Conservation (phyloP, 2,888 invertebrate species). For the Sarcophaga variegata region DNA sequence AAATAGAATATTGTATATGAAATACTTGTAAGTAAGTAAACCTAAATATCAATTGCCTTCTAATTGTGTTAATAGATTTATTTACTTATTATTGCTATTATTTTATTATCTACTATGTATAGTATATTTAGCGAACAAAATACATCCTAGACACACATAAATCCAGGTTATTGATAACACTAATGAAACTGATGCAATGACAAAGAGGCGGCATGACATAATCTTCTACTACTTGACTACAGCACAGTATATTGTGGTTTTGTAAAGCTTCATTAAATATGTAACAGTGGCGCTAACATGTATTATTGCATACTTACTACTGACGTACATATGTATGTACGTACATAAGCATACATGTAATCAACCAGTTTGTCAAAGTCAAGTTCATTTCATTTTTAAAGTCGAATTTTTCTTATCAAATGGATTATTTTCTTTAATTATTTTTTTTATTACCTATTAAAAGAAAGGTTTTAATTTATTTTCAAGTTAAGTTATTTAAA, state of each 20-base stretch:
- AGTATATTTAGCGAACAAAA: slow-evolving; percentile 21
- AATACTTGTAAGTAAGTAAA: not conserved
- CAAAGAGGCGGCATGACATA: not conserved
- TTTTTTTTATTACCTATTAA: no score
- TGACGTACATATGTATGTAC: no score
- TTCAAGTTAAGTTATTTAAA: no score
- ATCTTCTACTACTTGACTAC: not conserved
- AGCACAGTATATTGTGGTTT: slow-evolving; percentile 35
- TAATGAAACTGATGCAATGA: not conserved
- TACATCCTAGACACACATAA: slow-evolving; percentile 51
- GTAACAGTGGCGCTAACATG: slow-evolving; percentile 13
- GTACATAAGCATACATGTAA: no score
- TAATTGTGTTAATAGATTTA: slow-evolving; percentile 48
- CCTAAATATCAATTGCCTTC: slow-evolving; percentile 29
- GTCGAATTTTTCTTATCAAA: no score
- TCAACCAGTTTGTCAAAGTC: no score
- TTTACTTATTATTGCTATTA: not conserved
- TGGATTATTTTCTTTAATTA: no score
- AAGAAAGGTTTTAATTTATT: no score
- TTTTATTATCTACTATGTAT: not conserved
- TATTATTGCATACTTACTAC: not conserved
- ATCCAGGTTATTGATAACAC: slow-evolving; percentile 66
- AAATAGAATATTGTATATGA: not conserved
- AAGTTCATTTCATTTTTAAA: no score
- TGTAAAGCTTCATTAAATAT: not conserved